Percentiles rank a stretch among this genome's conserved stretches.
phyloP scores from a whole-genome alignment of 2,797 vertebrate species.

The Agapornis canus region DNA sequence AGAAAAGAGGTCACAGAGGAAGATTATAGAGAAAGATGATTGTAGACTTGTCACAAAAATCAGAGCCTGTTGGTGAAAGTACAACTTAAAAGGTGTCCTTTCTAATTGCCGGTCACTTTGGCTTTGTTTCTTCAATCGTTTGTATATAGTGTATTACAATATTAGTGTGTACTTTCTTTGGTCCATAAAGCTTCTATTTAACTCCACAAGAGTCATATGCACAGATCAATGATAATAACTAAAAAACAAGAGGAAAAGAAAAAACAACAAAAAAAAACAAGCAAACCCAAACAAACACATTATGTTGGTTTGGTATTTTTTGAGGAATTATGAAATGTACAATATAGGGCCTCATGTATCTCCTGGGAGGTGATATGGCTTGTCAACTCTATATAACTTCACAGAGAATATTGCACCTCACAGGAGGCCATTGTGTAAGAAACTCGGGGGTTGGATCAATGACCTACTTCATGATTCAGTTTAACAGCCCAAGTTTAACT shows the following conservation, averaged over 20 bases:
- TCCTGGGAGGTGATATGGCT: neutral
- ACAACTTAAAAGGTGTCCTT: neutral
- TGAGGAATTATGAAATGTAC: neutral
- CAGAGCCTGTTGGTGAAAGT: neutral
- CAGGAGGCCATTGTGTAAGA: neutral
- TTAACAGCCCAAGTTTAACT: neutral
- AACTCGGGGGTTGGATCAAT: neutral
- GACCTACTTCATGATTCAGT: neutral
- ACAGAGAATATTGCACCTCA: neutral
- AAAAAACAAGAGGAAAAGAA: fast-evolving
- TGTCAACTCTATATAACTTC: constrained; percentile 20
- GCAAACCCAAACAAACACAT: neutral
- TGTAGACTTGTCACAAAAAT: neutral
- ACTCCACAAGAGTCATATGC: neutral
- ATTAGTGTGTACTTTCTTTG: neutral
- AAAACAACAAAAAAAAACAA: neutral
- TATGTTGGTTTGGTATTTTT: neutral
- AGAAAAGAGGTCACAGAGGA: neutral
- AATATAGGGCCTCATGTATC: neutral
- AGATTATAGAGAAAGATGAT: neutral
- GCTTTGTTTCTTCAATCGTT: neutral
- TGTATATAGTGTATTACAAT: neutral
- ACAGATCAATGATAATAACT: neutral
- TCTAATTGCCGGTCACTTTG: neutral
- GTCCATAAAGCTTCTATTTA: neutral